Conservation (phyloP, 2,797 vertebrate species). For the Picus viridis region DNA sequence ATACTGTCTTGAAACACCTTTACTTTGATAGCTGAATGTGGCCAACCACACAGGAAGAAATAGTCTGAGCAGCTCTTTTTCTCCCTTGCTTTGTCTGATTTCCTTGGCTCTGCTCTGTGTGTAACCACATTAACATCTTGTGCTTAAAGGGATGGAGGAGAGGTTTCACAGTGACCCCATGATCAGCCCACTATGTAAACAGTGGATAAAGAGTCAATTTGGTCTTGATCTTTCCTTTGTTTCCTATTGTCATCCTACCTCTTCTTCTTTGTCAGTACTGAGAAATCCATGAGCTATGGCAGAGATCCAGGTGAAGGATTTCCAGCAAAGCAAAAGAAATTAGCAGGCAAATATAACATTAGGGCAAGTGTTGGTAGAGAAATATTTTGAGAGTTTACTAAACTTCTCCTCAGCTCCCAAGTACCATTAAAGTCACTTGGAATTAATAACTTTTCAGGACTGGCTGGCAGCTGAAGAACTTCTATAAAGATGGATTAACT, state of each 20-base stretch:
- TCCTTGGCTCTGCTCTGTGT: background rate
- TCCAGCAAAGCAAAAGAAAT: constrained; percentile 9
- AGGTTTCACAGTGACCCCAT: background rate
- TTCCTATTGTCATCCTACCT: background rate
- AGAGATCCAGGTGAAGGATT: constrained; percentile 11
- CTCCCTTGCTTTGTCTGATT: background rate
- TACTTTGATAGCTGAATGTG: background rate
- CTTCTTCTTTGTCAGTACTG: background rate
- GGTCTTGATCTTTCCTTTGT: background rate
- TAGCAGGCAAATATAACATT: background rate
- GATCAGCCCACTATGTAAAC: background rate
- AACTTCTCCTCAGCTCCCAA: constrained; percentile 32
- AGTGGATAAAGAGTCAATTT: background rate
- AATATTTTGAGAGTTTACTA: constrained; percentile 25
- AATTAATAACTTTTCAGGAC: constrained; percentile 41
- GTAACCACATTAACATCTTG: background rate
- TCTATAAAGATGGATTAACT: constrained; percentile 58
- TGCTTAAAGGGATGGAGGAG: background rate
- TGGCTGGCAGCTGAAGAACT: constrained; percentile 42
- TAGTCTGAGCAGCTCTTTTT: background rate
- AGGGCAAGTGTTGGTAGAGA: constrained; percentile 13
- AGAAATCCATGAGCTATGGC: background rate
- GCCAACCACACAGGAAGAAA: background rate
- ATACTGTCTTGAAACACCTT: background rate
- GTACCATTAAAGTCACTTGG: constrained; percentile 35